Evolutionary conservation across 2,797 vertebrate species (phyloP).

Genomic region (Pterois miles): DNA sequence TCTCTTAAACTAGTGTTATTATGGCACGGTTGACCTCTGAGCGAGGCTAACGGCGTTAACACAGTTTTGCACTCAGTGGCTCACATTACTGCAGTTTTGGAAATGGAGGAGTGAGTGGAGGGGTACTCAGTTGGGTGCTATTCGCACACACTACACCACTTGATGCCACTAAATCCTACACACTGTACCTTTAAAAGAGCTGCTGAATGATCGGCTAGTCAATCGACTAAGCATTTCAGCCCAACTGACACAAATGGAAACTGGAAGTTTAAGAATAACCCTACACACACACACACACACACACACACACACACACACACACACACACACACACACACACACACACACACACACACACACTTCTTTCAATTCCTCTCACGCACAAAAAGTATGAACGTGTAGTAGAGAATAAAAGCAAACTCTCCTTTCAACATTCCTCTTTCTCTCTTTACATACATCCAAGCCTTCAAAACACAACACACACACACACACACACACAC

Average conservation of each 20-base stretch:
- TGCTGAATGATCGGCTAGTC: background rate
- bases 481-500: background rate
- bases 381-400: constrained; percentile 21
- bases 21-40: no score
- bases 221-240: background rate
- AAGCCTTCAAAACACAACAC: background rate
- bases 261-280: background rate
- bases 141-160: no score
- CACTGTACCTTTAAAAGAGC: background rate
- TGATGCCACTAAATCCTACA: no score
- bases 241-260: constrained; percentile 12
- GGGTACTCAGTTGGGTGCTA: no score
- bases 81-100: no score
- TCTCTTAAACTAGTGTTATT: no score
- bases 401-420: constrained; percentile 7
- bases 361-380: background rate
- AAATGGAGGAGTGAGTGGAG: no score
- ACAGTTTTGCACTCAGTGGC: no score
- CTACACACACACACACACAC: background rate
- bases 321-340: no score
- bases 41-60: no score
- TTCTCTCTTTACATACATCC: constrained; percentile 1
- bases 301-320: no score
- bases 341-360: background rate
- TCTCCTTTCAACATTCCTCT: constrained; percentile 44